Evolutionary conservation across 2,113 vertebrate genomes (phyloP).

Genomic region (Nannospalax galili): DNA sequence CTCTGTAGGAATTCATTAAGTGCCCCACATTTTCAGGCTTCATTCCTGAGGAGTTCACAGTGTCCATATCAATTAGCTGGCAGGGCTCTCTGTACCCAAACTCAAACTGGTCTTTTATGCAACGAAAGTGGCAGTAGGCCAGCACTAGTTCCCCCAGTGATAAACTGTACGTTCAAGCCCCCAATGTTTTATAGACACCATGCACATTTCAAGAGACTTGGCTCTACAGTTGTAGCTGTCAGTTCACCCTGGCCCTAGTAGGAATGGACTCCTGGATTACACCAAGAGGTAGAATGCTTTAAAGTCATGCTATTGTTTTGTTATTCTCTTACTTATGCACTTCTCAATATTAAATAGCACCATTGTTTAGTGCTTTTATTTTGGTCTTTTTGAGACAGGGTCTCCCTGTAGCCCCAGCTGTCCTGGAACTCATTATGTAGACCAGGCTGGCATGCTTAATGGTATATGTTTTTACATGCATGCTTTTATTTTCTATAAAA

Average conservation of each 20-base stretch:
- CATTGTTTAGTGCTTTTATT: not conserved
- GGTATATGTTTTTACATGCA: not conserved
- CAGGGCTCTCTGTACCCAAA: constrained; percentile 65
- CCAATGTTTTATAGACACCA: constrained; percentile 60
- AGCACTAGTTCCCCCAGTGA: constrained; percentile 68
- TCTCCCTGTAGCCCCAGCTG: too few relatives aligned
- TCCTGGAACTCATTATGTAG: too few relatives aligned
- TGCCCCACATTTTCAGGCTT: constrained; percentile 74
- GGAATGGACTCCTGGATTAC: constrained; percentile 2
- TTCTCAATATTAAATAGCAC: not conserved
- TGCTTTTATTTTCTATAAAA: constrained; percentile 3
- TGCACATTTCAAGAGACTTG: constrained; percentile 44
- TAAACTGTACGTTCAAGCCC: constrained; percentile 44
- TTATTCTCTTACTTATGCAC: not conserved
- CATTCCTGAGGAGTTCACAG: constrained; percentile 74
- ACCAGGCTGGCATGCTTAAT: not conserved
- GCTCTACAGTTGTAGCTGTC: constrained; percentile 31
- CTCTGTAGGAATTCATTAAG: constrained; percentile 71
- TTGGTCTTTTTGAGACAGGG: too few relatives aligned
- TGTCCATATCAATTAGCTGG: constrained; percentile 79
- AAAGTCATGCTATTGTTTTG: not conserved
- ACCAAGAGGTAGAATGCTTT: constrained; percentile 3
- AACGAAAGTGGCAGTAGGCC: constrained; percentile 65
- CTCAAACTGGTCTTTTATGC: constrained; percentile 74
- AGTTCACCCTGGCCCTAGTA: constrained; percentile 23